Evolutionary conservation across 1,140 invertebrate genomes (phyloP), one percentile per base, ranked within the genome.

Genomic region (Bombus turneri): DNA sequence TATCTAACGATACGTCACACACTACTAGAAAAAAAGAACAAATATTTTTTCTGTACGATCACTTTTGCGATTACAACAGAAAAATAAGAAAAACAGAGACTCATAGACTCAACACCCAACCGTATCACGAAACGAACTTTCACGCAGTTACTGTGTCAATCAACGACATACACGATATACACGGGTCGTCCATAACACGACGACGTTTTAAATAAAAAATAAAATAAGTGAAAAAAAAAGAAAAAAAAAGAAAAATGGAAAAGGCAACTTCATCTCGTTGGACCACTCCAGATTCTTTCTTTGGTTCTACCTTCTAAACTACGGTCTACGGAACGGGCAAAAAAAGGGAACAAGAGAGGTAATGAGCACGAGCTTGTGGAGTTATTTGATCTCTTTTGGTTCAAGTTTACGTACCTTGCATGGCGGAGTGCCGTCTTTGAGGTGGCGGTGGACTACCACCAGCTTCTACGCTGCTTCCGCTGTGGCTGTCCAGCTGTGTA

Each of bases 401-500:
- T 75, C 68, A 69, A 66, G 76, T 72, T 82, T 93, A 95, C 94
- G 87, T 95, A 95, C 94, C 95, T 94, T 96, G 96, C 94, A 96
- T 95, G 87, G 95, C 94, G 59, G 95, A 96, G 90, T 96, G 95
- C 87, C 95, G 94, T 93, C 96, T 94, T 92, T 94, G 95, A 73
- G 92, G 94, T 91, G 93, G 95, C 84, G 94, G 94, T 92, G 95
- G 95, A 91, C 94, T 95, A 79, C 95, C 94, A 90, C 94, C 95
- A 83, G 94, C 95, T 91, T 96, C 96, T 28, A 96, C 95, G 85
- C 96, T 97, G 94, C 96, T 96, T 90, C 96, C 96, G 86, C 96
- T 96, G 92, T 97, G 96, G 91, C 96, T 96, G 95, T 97, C 97
- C 92, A 97, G 96, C 92, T 97, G 97, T 66, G 97, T 97, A 83